Percentiles rank a stretch among this genome's conserved stretches.
These are phyloP conservation scores for Nothoprocta perdicaria DNA, from an alignment of 2,113 vertebrate species.

Conservation along the genomic window DNA sequence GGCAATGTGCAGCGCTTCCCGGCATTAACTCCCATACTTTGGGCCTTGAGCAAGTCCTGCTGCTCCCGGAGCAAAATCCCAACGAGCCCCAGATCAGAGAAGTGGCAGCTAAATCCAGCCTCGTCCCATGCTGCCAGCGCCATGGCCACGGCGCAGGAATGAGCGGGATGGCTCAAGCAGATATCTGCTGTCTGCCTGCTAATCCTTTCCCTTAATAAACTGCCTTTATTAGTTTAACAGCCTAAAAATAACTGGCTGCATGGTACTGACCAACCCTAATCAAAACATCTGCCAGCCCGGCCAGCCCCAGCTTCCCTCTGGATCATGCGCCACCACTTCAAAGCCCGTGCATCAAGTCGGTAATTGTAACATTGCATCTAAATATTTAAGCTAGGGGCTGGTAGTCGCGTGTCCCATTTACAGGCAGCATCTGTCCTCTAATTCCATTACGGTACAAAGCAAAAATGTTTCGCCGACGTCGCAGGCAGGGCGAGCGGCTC, in stretches of 20 bases:
- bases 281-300: constrained; percentile 74
- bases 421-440: constrained; percentile 83
- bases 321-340: constrained; percentile 74
- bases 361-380: constrained; percentile 85
- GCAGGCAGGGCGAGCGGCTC: constrained; percentile 77
- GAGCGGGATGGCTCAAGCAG: neutral
- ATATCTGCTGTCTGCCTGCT: constrained; percentile 10
- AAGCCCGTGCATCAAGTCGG: constrained; percentile 79
- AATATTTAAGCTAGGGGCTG: constrained; percentile 84
- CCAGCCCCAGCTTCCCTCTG: constrained; percentile 58
- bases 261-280: constrained; percentile 64
- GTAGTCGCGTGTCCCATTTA: constrained; percentile 83
- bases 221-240: constrained; percentile 30
- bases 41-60: accelerated
- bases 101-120: neutral
- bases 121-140: neutral
- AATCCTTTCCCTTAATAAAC: constrained; percentile 28
- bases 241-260: constrained; percentile 63
- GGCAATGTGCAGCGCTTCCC: neutral
- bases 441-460: constrained; percentile 85
- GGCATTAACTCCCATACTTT: neutral
- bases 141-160: neutral
- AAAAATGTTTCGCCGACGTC: constrained; percentile 84
- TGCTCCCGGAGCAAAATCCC: neutral
- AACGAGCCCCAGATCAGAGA: neutral